Conservation (phyloP, 2,888 invertebrate genomes). For the Proisotoma minuta region DNA sequence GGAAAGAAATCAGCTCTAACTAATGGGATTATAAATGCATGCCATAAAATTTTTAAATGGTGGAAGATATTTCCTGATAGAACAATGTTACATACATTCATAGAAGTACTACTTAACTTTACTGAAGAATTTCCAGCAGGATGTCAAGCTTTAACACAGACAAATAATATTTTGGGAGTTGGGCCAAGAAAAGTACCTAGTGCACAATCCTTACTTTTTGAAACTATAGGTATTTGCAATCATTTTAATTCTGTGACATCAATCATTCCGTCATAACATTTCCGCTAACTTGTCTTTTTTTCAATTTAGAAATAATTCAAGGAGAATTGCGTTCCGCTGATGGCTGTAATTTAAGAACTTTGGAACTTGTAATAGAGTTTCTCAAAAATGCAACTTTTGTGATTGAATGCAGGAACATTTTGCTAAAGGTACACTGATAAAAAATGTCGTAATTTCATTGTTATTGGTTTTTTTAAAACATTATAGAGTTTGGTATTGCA, state of each 20-base stretch:
- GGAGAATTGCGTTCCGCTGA: constrained; percentile 31
- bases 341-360: constrained; percentile 34
- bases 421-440: constrained; percentile 37
- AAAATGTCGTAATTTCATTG: neutral
- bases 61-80: constrained; percentile 36
- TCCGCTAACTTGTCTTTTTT: neutral
- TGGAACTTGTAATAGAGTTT: constrained; percentile 35
- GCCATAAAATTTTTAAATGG: constrained; percentile 42
- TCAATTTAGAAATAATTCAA: constrained; percentile 31
- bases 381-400: constrained; percentile 35
- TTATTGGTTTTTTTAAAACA: constrained; percentile 11
- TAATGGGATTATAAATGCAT: constrained; percentile 27
- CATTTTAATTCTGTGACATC: too few relatives aligned
- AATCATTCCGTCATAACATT: too few relatives aligned
- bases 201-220: constrained; percentile 34
- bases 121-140: constrained; percentile 43
- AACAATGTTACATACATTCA: constrained; percentile 29
- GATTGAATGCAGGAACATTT: constrained; percentile 36
- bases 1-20: constrained; percentile 30
- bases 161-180: constrained; percentile 37
- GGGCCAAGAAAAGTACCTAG: constrained; percentile 36
- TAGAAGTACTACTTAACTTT: constrained; percentile 41
- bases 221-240: constrained; percentile 31
- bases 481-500: constrained; percentile 27
- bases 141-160: constrained; percentile 37